Evolutionary conservation across 35 echinoderm and acorn worm species (phyloP).

Genomic region (Heliocidaris erythrogramma): DNA sequence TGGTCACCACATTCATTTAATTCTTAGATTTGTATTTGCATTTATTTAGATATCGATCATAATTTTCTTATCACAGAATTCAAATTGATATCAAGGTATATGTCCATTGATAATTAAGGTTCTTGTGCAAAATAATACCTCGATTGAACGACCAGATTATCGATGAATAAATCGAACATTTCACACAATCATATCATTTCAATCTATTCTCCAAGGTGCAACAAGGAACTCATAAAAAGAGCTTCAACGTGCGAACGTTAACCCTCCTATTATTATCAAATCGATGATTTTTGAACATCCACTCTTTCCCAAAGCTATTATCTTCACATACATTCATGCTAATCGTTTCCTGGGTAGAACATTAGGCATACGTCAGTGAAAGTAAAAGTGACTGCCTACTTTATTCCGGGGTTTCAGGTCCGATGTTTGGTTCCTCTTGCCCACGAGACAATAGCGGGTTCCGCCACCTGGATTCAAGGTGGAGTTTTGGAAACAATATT

Average conservation of each 20-base stretch:
- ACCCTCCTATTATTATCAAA: neutral
- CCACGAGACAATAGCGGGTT: neutral
- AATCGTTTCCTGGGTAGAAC: neutral
- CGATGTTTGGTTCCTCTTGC: neutral
- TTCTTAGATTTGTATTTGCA: neutral
- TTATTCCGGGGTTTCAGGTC: neutral
- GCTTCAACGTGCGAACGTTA: neutral
- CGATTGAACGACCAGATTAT: neutral
- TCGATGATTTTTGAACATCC: neutral
- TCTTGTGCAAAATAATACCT: no score
- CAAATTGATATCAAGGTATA: neutral
- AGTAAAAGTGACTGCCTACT: neutral
- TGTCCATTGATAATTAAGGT: no score
- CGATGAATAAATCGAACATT: neutral
- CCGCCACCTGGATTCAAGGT: neutral
- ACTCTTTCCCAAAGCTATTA: neutral
- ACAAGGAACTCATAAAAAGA: neutral
- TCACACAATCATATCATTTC: neutral
- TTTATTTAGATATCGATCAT: neutral
- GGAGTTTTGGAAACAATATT: neutral
- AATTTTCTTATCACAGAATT: neutral
- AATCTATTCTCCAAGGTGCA: neutral
- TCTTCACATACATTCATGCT: neutral
- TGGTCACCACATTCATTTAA: neutral
- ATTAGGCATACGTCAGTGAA: neutral